Percentiles rank a stretch among this genome's conserved stretches.
Evolutionary conservation across 2,888 invertebrate genomes (phyloP).

Genomic region (Blera fallax): DNA sequence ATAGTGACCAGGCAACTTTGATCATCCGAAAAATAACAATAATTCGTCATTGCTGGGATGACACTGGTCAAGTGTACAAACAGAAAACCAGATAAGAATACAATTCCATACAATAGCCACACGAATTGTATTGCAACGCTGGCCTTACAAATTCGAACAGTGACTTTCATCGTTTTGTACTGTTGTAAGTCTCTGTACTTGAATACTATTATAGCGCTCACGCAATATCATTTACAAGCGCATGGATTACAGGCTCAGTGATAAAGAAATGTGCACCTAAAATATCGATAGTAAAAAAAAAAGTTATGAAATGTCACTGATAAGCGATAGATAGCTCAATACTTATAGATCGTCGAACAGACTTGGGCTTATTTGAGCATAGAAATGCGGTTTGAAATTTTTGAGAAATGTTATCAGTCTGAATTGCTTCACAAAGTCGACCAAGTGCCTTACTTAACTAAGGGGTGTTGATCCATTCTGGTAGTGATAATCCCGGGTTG

Average conservation of each 20-base stretch:
- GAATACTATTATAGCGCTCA: background rate
- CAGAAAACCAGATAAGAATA: background rate
- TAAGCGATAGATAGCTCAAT: too few relatives aligned
- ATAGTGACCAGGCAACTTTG: too few relatives aligned
- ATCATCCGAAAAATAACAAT: background rate
- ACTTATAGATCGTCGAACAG: too few relatives aligned
- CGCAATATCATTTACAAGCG: background rate
- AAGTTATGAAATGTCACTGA: background rate
- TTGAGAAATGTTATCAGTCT: background rate
- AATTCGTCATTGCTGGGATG: background rate
- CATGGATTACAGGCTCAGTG: background rate
- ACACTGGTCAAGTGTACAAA: background rate
- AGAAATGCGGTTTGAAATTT: background rate
- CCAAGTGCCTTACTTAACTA: background rate
- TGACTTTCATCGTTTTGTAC: too few relatives aligned
- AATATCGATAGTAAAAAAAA: background rate
- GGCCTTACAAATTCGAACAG: too few relatives aligned
- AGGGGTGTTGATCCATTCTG: background rate
- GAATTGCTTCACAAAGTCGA: too few relatives aligned
- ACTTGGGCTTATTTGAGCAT: background rate
- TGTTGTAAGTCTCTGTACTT: too few relatives aligned
- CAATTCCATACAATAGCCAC: too few relatives aligned
- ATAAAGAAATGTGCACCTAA: background rate
- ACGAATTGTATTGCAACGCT: too few relatives aligned
- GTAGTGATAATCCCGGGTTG: background rate